phyloP scores from a whole-genome alignment of 2,113 vertebrate genomes.

The Ceyx cyanopectus region DNA sequence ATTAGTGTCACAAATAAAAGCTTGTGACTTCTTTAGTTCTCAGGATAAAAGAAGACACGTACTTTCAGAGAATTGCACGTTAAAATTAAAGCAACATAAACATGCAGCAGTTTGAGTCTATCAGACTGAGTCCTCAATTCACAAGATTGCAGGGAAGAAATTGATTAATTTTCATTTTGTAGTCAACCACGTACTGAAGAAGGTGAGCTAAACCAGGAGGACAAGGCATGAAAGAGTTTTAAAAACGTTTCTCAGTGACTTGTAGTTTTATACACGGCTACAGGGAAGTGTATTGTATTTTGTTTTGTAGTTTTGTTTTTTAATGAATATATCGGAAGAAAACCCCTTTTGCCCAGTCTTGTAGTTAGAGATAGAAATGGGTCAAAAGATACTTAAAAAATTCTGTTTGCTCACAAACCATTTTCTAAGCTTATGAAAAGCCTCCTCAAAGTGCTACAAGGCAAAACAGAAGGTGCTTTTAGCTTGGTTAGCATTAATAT shows the following conservation, averaged over 20 bases:
- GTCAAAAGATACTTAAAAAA: background rate
- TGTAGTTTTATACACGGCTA: background rate
- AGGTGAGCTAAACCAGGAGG: background rate
- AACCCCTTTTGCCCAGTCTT: background rate
- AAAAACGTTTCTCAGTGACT: background rate
- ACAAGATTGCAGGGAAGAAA: background rate
- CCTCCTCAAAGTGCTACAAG: background rate
- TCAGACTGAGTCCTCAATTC: background rate
- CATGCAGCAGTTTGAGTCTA: background rate
- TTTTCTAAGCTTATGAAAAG: background rate
- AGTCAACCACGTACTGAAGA: background rate
- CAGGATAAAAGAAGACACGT: background rate
- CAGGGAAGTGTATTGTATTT: background rate
- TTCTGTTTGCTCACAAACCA: background rate
- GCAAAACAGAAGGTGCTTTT: background rate
- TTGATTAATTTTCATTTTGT: background rate
- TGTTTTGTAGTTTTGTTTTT: no score
- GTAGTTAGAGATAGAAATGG: background rate
- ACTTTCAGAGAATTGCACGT: slow-evolving; percentile 17
- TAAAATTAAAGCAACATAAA: background rate
- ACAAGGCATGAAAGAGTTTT: background rate
- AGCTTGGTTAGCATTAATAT: background rate
- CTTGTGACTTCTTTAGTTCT: slow-evolving; percentile 54
- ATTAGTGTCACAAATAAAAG: slow-evolving; percentile 70
- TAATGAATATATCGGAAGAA: background rate